Evolutionary conservation across 2,113 vertebrate genomes (phyloP).

Genomic region (Nettapus auritus): DNA sequence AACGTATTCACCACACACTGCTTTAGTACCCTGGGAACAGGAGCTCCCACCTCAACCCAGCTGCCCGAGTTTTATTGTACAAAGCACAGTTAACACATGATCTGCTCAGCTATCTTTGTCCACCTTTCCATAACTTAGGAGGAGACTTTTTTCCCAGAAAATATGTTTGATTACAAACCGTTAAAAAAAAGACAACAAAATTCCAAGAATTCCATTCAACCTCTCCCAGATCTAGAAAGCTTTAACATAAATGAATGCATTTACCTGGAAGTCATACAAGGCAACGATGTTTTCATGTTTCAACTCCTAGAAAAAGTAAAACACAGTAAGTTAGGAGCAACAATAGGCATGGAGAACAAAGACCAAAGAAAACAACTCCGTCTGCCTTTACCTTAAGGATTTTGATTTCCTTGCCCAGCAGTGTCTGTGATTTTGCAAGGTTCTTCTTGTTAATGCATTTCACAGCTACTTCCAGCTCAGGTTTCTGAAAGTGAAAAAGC

Average conservation of each 20-base stretch:
- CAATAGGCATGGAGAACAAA: neutral
- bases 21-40: neutral
- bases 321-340: neutral
- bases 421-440: conserved; percentile 91
- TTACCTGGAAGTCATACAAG: conserved; percentile 96
- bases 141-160: neutral
- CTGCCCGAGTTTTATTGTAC: neutral
- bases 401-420: conserved; percentile 96
- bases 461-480: conserved; percentile 92
- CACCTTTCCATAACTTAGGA: neutral
- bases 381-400: conserved; percentile 90
- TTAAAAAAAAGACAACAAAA: neutral
- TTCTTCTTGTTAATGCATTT: conserved; percentile 99
- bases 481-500: conserved; percentile 83
- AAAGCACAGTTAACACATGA: neutral
- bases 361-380: neutral
- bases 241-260: neutral
- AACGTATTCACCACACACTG: neutral
- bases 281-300: conserved; percentile 97
- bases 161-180: neutral
- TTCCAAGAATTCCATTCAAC: neutral
- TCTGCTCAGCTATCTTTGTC: neutral
- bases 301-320: conserved; percentile 84
- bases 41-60: neutral
- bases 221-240: neutral